Evolutionary conservation across 2,888 invertebrate species (phyloP), one percentile per base, ranked within the genome.

Genomic region (Malacosoma neustria): DNA sequence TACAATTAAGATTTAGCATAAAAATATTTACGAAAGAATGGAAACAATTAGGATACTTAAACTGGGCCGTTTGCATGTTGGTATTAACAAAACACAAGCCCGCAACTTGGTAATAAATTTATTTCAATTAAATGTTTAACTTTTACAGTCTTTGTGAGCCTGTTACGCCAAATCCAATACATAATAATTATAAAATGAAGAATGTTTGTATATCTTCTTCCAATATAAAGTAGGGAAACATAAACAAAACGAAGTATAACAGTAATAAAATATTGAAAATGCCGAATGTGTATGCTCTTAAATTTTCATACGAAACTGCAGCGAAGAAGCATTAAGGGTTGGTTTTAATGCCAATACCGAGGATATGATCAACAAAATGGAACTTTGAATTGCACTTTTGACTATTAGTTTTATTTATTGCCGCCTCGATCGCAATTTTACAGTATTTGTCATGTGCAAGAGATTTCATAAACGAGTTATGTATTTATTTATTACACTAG

Each of bases 191-290:
- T n/a, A n/a, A n/a, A n/a, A n/a, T n/a, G n/a, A n/a, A n/a, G n/a
- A n/a, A n/a, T n/a, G n/a, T n/a, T n/a, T n/a, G n/a, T n/a, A n/a
- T n/a, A n/a, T n/a, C n/a, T n/a, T n/a, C n/a, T n/a, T n/a, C n/a
- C n/a, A n/a, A n/a, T 9, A 22, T 5, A 22, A 22, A 55, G 47
- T 41, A 55, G 49, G 46, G 29, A 30, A 39, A 22, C 43, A 55
- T 55, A 51, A 57, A 57, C 45, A 47, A 51, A 45, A 51, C 42
- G 42, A 46, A 49, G 42, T 53, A 42, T 48, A 22, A 22, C 5
- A 5, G 22, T 9, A 22, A 22, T 22, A 22, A 22, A 22, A 22
- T 22, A 22, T 22, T 22, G 22, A 22, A 22, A 22, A 22, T 22
- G 22, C 22, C 2, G 22, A 22, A 22, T n/a, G n/a, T n/a, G n/a